Base-by-base conservation (phyloP, 2,888 invertebrate species). In the Tupiocoris notatus region DNA sequence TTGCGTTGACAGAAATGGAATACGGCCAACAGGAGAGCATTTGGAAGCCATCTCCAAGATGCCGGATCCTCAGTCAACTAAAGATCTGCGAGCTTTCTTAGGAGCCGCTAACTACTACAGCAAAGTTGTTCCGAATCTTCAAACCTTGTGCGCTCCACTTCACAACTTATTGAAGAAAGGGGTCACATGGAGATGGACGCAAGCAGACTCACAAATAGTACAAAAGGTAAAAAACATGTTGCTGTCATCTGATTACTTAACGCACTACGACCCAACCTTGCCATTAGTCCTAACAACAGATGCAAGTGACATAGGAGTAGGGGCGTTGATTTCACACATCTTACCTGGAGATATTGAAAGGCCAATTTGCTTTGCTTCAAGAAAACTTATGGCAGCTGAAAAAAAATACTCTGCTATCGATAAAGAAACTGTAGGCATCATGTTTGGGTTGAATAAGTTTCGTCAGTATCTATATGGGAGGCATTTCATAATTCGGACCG, bases 271-370 rank as follows among this genome's bases (percentile, higher is more conserved):
- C 16, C 2, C 20, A 23, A 18, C 7, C 7, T 17, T 65, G 6
- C 65, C 65, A 1, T n/a, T 65, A 18, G 65, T 65, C 0, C 25
- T 65, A 12, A 39, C 65, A 54, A 54, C 65, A 39, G 65, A 65
- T 12, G 65, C 65, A 2, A 65, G 65, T 25, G 17, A 23, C n/a
- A 65, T 2, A 23, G 65, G 65, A 25, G 7, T 24, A 65, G 65
- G 65, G 1, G 65, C 65, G 1, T 22, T 65, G 18, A 24, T 65
- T 18, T 25, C 16, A 18, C 65, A 65, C 24, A 65, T 16, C 22
- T 25, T 21, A 7, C 65, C 65, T 12, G 12, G 25, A 24, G 65
- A 25, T 9, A 18, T 18, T 6, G 24, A 65, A n/a, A 23, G 17
- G 9, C 65, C 65, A 9, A 17, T 65, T n/a, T 12, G 18, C 18